phyloP scores from a whole-genome alignment of 2,888 invertebrate species.

The Acrobasis repandana region DNA sequence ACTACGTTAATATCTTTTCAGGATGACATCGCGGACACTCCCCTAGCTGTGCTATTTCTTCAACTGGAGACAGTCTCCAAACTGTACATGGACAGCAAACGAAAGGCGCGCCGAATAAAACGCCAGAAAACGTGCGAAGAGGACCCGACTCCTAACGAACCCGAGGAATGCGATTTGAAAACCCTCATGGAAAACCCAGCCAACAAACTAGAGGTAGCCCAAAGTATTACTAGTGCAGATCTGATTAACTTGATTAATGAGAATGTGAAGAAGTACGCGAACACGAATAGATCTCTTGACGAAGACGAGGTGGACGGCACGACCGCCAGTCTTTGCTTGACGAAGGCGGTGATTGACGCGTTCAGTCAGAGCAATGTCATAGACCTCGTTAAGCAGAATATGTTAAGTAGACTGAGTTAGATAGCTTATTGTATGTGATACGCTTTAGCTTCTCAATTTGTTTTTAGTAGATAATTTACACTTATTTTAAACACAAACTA shows the following conservation, averaged over 20 bases:
- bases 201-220: conserved; percentile 56
- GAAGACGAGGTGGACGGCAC: conserved; percentile 65
- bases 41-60: conserved; percentile 68
- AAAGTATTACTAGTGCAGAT: conserved; percentile 50
- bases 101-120: conserved; percentile 63
- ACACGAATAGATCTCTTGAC: conserved; percentile 46
- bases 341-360: conserved; percentile 84
- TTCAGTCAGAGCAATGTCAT: conserved; percentile 85
- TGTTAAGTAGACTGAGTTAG: conserved; percentile 60
- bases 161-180: conserved; percentile 55
- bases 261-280: conserved; percentile 55
- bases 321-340: conserved; percentile 58
- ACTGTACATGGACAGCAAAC: conserved; percentile 59
- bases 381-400: conserved; percentile 76
- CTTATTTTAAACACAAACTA: too few relatives aligned
- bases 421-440: not conserved
- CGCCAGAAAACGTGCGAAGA: conserved; percentile 66
- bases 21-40: conserved; percentile 75
- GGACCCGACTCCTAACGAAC: conserved; percentile 32
- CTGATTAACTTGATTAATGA: conserved; percentile 59
- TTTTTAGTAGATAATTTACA: not conserved
- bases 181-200: conserved; percentile 51
- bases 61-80: conserved; percentile 73
- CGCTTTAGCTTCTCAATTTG: too few relatives aligned
- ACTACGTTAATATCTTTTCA: conserved; percentile 39